A percentile compares a stretch with the other conserved stretches of the same genome.
Conservation (phyloP, 2,797 vertebrate genomes). For the Falco concolor region DNA sequence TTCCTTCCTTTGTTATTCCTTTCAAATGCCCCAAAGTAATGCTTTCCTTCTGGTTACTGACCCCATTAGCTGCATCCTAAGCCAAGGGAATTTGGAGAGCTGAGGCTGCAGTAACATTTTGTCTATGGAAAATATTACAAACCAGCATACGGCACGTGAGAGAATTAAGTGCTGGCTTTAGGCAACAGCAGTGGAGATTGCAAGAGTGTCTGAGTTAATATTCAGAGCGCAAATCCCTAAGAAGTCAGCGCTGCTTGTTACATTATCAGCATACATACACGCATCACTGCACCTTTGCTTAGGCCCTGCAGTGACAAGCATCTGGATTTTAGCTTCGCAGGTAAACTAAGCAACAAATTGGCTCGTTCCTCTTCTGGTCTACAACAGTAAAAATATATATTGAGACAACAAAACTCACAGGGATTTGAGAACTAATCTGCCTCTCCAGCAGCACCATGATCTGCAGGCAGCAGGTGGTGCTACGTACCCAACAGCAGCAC, state of each 20-base stretch:
- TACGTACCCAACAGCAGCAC: not conserved
- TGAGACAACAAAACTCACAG: not conserved
- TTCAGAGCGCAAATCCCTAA: not conserved
- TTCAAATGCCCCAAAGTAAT: not conserved
- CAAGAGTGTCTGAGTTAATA: not conserved
- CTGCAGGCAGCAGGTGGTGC: constrained; percentile 42
- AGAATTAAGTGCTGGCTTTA: not conserved
- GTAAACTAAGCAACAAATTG: not conserved
- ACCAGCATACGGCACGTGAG: accelerated
- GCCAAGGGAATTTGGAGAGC: not conserved
- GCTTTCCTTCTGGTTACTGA: accelerated
- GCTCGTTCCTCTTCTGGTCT: not conserved
- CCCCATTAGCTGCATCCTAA: not conserved
- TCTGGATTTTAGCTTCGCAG: not conserved
- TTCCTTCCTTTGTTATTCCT: not conserved
- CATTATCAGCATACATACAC: not conserved
- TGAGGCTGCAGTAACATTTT: not conserved
- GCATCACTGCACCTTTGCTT: not conserved
- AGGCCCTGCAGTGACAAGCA: not conserved
- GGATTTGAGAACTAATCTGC: not conserved
- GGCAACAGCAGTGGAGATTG: accelerated
- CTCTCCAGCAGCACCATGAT: not conserved
- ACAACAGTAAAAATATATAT: accelerated
- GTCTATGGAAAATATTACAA: not conserved
- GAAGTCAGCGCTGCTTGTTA: not conserved